Conservation (phyloP, 2,888 invertebrate species). For the Diadegma fenestrale region DNA sequence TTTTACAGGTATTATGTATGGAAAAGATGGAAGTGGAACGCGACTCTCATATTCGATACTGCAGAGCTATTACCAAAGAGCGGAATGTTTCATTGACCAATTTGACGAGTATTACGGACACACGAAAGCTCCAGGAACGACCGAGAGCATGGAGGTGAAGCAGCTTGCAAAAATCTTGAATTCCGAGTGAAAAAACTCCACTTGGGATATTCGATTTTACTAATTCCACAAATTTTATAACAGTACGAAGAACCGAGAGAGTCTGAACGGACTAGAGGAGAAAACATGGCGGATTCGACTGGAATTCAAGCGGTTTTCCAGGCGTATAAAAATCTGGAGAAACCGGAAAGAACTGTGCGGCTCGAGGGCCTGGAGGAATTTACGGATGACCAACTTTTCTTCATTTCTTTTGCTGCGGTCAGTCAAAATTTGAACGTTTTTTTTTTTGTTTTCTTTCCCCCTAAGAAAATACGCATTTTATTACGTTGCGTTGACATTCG, state of each 20-base stretch:
- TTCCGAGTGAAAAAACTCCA: neutral
- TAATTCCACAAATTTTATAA: neutral
- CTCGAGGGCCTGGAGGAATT: slow-evolving; percentile 89
- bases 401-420: slow-evolving; percentile 86
- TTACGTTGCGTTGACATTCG: neutral
- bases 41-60: slow-evolving; percentile 47
- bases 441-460: neutral
- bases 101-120: slow-evolving; percentile 55
- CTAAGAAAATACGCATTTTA: neutral
- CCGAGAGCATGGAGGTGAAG: neutral
- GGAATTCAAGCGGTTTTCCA: slow-evolving; percentile 91
- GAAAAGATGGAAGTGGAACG: slow-evolving; percentile 42
- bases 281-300: slow-evolving; percentile 95
- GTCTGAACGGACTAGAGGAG: slow-evolving; percentile 77
- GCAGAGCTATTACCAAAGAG: slow-evolving; percentile 61
- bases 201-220: too few species aligned
- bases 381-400: slow-evolving; percentile 90
- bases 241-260: neutral
- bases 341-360: slow-evolving; percentile 79
- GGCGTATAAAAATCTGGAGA: slow-evolving; percentile 85
- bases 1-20: slow-evolving; percentile 53
- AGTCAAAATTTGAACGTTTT: slow-evolving; percentile 2
- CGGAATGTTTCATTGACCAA: slow-evolving; percentile 65
- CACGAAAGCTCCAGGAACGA: slow-evolving; percentile 10
- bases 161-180: neutral